phyloP scores from a whole-genome alignment of 2,797 vertebrate species.

The Hydrolagus colliei region DNA sequence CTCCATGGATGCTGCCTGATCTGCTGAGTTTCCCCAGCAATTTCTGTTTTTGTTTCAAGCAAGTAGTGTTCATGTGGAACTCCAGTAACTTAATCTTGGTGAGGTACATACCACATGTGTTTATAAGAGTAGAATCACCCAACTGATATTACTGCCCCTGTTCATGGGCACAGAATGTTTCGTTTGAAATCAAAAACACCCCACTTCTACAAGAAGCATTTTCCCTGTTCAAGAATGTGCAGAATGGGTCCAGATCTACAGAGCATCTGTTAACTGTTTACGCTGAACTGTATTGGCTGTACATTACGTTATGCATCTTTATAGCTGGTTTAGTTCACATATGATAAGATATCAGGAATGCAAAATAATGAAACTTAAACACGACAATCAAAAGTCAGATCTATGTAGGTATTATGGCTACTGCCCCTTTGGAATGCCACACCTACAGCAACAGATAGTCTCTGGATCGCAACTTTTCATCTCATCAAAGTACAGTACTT shows the following conservation, averaged over 20 bases:
- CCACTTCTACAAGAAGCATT: neutral
- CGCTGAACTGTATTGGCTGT: too few species aligned
- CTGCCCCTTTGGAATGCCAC: neutral
- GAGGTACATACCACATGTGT: too few species aligned
- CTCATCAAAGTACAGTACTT: too few species aligned
- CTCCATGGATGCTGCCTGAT: too few species aligned
- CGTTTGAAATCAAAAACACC: too few species aligned
- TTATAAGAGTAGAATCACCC: neutral
- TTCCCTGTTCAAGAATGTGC: neutral
- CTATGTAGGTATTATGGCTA: neutral
- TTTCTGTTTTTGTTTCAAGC: too few species aligned
- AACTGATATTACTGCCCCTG: neutral
- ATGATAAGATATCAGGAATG: neutral
- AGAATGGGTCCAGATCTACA: neutral
- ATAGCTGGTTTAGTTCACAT: neutral
- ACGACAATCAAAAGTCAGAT: neutral
- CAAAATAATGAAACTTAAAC: neutral
- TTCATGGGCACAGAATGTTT: neutral
- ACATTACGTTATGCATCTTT: neutral
- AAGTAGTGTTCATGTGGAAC: neutral
- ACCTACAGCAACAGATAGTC: neutral
- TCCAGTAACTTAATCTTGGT: neutral
- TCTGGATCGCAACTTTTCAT: neutral
- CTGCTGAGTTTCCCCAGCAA: too few species aligned
- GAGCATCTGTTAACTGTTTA: neutral